phyloP scores from a whole-genome alignment of 1,140 invertebrate genomes.

The Leptestheria dahalacensis region DNA sequence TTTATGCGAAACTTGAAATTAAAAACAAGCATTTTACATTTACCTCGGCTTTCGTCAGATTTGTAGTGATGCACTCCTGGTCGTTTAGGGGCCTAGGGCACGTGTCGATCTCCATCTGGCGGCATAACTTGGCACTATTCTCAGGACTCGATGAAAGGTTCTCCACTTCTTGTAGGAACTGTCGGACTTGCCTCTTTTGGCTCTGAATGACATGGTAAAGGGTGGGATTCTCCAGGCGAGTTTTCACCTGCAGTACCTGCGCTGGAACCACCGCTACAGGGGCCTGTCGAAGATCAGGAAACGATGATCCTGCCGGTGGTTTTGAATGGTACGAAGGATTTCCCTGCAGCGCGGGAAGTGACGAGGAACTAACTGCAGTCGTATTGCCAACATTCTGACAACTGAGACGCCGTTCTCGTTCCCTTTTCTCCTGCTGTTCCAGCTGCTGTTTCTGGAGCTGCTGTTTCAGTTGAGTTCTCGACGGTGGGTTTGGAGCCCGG shows the following conservation, averaged over 20 bases:
- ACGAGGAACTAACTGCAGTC: not conserved
- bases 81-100: too few species aligned
- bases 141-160: not conserved
- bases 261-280: conserved; percentile 39
- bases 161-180: not conserved
- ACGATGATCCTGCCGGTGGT: not conserved
- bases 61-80: not conserved
- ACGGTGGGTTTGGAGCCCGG: conserved; percentile 30
- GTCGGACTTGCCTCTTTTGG: conserved; percentile 43
- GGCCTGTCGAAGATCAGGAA: not conserved
- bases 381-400: not conserved
- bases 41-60: not conserved
- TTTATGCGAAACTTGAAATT: too few species aligned
- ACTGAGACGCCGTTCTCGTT: not conserved
- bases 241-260: conserved; percentile 68
- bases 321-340: not conserved
- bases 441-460: conserved; percentile 69
- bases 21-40: too few species aligned
- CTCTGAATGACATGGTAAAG: conserved; percentile 80
- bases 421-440: conserved; percentile 43
- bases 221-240: conserved; percentile 74
- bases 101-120: not conserved
- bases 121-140: not conserved
- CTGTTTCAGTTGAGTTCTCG: conserved; percentile 66
- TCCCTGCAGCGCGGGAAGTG: not conserved